Percentiles rank a stretch among this genome's conserved stretches.
These are phyloP conservation scores for Philypnodon macrostomus DNA, from an alignment of 2,797 vertebrate genomes.

Conservation along the genomic window DNA sequence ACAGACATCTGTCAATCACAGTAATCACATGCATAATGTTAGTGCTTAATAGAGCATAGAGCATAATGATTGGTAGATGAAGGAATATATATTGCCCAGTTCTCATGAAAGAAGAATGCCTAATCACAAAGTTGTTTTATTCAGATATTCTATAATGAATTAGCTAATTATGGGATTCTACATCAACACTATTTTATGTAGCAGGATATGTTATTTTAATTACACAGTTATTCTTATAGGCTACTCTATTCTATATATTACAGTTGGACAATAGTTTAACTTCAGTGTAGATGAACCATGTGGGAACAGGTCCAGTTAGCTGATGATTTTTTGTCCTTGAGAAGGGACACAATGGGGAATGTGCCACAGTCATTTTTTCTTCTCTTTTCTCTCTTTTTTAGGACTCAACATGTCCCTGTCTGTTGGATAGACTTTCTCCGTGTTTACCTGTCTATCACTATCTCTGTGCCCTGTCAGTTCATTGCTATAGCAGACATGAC, in stretches of 20 bases:
- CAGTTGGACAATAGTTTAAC: constrained; percentile 84
- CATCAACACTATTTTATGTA: too few relatives aligned
- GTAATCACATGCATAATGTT: constrained; percentile 5
- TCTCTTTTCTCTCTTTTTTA: too few relatives aligned
- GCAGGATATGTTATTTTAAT: too few relatives aligned
- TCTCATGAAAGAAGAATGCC: too few relatives aligned
- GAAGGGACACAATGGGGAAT: constrained; percentile 57
- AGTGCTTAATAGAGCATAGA: constrained; percentile 21
- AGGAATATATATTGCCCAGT: background rate
- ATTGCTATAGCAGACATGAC: too few relatives aligned
- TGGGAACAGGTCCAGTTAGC: constrained; percentile 79
- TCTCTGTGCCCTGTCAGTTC: too few relatives aligned
- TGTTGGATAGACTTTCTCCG: too few relatives aligned
- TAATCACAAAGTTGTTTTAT: too few relatives aligned
- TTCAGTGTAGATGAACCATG: constrained; percentile 85
- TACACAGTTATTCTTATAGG: constrained; percentile 89
- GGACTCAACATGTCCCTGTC: too few relatives aligned
- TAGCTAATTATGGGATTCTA: too few relatives aligned
- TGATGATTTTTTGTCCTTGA: constrained; percentile 76
- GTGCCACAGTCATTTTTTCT: too few relatives aligned
- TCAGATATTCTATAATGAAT: constrained; percentile 81
- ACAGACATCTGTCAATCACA: constrained; percentile 8
- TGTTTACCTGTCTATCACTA: too few relatives aligned
- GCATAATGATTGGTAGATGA: constrained; percentile 4
- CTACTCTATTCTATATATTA: constrained; percentile 70